A percentile compares a stretch with the other conserved stretches of the same genome.
Conservation (phyloP, 2,888 invertebrate species). For the Agriopis leucophaearia region DNA sequence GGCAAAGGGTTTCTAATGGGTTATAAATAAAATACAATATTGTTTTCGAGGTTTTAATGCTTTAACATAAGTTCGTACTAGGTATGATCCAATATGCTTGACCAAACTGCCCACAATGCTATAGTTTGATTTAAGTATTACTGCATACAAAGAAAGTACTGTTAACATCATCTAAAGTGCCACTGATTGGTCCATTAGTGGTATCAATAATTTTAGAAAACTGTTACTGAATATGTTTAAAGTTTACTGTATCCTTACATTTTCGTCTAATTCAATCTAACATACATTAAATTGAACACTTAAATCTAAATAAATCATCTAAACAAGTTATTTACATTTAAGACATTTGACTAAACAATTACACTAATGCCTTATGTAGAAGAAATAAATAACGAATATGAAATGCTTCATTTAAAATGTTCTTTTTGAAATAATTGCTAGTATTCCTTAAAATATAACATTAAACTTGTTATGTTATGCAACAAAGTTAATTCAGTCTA, state of each 20-base stretch:
- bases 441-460: slow-evolving; percentile 76
- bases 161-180: slow-evolving; percentile 53
- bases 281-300: slow-evolving; percentile 83
- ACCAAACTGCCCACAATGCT: slow-evolving; percentile 76
- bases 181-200: slow-evolving; percentile 81
- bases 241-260: slow-evolving; percentile 53
- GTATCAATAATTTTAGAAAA: slow-evolving; percentile 64
- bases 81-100: slow-evolving; percentile 79
- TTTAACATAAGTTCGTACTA: slow-evolving; percentile 84
- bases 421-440: slow-evolving; percentile 75
- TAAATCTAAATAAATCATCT: slow-evolving; percentile 83
- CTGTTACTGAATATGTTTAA: slow-evolving; percentile 66
- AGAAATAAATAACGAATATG: slow-evolving; percentile 85
- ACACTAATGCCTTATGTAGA: slow-evolving; percentile 81
- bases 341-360: slow-evolving; percentile 83
- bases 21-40: slow-evolving; percentile 64
- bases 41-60: slow-evolving; percentile 79
- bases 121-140: slow-evolving; percentile 59
- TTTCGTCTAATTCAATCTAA: slow-evolving; percentile 79
- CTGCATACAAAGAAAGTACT: slow-evolving; percentile 60
- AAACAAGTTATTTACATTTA: slow-evolving; percentile 84
- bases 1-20: not conserved
- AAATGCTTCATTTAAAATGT: slow-evolving; percentile 83
- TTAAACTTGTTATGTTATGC: slow-evolving; percentile 67
- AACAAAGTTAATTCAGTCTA: slow-evolving; percentile 81